Evolutionary conservation across 2,113 vertebrate species (phyloP).

Genomic region (Lasiurus cinereus): DNA sequence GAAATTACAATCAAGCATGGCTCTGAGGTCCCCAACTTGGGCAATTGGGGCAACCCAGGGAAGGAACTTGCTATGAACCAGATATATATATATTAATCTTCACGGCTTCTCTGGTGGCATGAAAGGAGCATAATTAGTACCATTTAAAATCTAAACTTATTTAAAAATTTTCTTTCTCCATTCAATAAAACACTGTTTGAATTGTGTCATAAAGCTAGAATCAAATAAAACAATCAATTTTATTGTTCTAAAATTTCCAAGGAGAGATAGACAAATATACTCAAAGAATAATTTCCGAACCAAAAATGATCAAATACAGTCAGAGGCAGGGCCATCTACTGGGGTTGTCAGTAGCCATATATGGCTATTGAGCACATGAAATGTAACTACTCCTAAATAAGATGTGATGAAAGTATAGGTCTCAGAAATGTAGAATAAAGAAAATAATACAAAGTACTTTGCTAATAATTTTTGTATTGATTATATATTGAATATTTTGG

Average conservation of each 20-base stretch:
- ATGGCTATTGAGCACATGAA: neutral
- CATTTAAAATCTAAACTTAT: constrained; percentile 10
- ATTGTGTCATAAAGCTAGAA: neutral
- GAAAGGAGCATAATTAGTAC: constrained; percentile 6
- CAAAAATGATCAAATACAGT: neutral
- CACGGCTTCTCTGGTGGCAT: neutral
- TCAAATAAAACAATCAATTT: neutral
- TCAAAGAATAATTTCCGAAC: constrained; percentile 23
- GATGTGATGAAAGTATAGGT: neutral
- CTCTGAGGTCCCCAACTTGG: neutral
- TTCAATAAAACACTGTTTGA: constrained; percentile 11
- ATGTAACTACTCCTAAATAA: neutral
- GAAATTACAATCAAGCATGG: neutral
- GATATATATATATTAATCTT: neutral
- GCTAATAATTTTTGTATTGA: constrained; percentile 2
- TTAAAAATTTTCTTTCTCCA: constrained; percentile 51
- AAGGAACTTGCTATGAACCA: constrained; percentile 26
- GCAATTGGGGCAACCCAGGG: neutral
- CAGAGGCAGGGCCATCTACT: neutral
- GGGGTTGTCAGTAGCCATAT: neutral
- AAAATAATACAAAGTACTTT: neutral
- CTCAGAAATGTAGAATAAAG: neutral
- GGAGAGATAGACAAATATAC: neutral
- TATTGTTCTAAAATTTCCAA: constrained; percentile 22
- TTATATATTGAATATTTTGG: neutral